Conservation (phyloP, 2,888 invertebrate genomes). For the Oeneis ivallda region DNA sequence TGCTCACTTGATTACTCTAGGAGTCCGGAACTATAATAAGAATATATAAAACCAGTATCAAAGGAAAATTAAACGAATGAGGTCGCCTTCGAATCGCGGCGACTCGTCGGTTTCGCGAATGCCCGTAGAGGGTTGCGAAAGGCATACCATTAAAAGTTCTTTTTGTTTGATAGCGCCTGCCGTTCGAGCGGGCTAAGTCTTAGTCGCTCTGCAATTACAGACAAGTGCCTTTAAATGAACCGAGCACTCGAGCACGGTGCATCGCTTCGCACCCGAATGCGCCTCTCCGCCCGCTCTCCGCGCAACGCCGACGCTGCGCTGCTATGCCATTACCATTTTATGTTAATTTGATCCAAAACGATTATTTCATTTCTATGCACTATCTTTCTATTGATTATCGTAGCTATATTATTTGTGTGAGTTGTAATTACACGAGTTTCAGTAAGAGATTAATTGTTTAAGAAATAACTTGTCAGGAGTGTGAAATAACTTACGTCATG, state of each 20-base stretch:
- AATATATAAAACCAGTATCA: conserved; percentile 33
- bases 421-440: neutral
- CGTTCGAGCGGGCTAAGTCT: conserved; percentile 70
- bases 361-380: conserved; percentile 48
- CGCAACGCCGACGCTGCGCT: conserved; percentile 47
- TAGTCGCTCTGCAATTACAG: conserved; percentile 79
- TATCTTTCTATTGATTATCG: conserved; percentile 19
- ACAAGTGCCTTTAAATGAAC: conserved; percentile 81
- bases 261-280: conserved; percentile 70
- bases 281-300: conserved; percentile 58
- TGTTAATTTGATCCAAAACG: conserved; percentile 68
- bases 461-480: too few species aligned
- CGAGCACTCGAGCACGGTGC: conserved; percentile 80
- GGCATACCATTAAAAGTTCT: conserved; percentile 74
- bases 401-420: neutral
- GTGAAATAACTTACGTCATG: too few species aligned
- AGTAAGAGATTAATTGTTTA: too few species aligned
- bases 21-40: conserved; percentile 22
- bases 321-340: conserved; percentile 60
- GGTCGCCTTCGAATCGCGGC: conserved; percentile 42
- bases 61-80: conserved; percentile 44
- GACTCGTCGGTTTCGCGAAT: conserved; percentile 29
- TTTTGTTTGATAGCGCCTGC: conserved; percentile 71
- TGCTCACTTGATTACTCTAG: conserved; percentile 20
- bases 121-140: conserved; percentile 54